Evolutionary conservation across 2,797 vertebrate species (phyloP).

Genomic region (Myotis findleyi): DNA sequence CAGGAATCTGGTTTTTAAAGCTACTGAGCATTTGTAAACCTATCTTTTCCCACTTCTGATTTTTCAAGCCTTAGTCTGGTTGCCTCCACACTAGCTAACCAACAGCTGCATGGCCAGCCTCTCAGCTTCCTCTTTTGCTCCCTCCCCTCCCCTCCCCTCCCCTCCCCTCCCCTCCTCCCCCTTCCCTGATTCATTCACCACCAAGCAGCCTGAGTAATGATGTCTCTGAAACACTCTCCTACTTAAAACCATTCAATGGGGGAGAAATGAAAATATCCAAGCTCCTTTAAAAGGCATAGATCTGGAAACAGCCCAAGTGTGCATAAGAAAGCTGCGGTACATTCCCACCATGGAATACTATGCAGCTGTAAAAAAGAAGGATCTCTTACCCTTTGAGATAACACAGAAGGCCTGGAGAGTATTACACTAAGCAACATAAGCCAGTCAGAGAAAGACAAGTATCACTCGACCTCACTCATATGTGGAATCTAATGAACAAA

Average conservation of each 20-base stretch:
- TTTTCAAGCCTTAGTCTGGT: not conserved
- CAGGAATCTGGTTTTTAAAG: not conserved
- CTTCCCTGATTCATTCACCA: not conserved
- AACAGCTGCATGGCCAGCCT: not conserved
- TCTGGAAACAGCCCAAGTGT: not conserved
- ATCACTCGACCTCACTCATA: not conserved
- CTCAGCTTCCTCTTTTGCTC: not conserved
- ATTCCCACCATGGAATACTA: not conserved
- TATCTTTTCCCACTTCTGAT: not conserved
- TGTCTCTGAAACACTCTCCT: not conserved
- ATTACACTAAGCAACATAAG: not conserved
- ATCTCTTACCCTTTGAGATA: not conserved
- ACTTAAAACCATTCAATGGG: not conserved
- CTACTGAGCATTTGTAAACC: not conserved
- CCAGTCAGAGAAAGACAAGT: not conserved
- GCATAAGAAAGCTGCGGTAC: not conserved
- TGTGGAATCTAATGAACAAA: not conserved
- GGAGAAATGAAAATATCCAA: not conserved
- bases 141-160: too few species aligned
- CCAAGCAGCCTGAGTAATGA: not conserved
- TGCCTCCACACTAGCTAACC: too few species aligned
- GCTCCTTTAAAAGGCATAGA: not conserved
- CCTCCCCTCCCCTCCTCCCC: too few species aligned
- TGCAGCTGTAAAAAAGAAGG: not conserved
- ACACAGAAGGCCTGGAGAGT: not conserved